phyloP scores from a whole-genome alignment of 37 sponge, comb jelly and placozoan species.

The Hexactinellida sp. region DNA sequence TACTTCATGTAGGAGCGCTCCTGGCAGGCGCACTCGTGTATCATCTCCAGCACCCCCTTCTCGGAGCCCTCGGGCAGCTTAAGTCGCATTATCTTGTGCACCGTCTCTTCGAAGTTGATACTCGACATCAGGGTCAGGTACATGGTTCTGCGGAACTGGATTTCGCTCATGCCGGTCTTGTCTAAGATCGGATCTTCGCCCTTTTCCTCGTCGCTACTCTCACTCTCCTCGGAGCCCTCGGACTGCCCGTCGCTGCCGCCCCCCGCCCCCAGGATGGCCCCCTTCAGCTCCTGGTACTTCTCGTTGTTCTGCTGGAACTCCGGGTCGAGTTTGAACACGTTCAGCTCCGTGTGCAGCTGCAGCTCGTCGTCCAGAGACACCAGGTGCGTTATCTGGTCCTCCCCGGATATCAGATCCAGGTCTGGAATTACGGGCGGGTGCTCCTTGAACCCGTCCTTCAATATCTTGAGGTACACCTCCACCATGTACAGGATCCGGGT shows the following conservation, averaged over 20 bases:
- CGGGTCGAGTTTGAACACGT: constrained; percentile 81
- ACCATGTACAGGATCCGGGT: constrained; percentile 90
- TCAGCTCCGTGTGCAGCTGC: constrained; percentile 42
- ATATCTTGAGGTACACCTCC: constrained; percentile 79
- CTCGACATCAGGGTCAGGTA: constrained; percentile 95
- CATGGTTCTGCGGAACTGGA: constrained; percentile 63
- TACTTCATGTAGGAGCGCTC: constrained; percentile 74
- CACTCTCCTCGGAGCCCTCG: neutral
- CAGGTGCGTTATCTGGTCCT: constrained; percentile 92
- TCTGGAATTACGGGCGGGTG: constrained; percentile 57
- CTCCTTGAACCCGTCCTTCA: constrained; percentile 89
- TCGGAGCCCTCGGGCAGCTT: constrained; percentile 65
- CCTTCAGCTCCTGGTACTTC: constrained; percentile 60
- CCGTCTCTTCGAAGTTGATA: constrained; percentile 91
- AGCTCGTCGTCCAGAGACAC: constrained; percentile 60
- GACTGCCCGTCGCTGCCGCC: constrained; percentile 2
- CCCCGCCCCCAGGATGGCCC: constrained; percentile 36
- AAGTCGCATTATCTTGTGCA: constrained; percentile 81
- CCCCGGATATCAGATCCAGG: constrained; percentile 85
- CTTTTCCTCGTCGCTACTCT: constrained; percentile 41
- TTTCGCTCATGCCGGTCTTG: constrained; percentile 49
- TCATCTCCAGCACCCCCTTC: constrained; percentile 64
- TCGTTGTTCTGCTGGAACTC: constrained; percentile 71
- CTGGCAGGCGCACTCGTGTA: constrained; percentile 79
- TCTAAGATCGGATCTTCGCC: constrained; percentile 58